Percentiles rank a stretch among this genome's conserved stretches.
phyloP scores from a whole-genome alignment of 2,888 invertebrate genomes.

The Ophion costatus region DNA sequence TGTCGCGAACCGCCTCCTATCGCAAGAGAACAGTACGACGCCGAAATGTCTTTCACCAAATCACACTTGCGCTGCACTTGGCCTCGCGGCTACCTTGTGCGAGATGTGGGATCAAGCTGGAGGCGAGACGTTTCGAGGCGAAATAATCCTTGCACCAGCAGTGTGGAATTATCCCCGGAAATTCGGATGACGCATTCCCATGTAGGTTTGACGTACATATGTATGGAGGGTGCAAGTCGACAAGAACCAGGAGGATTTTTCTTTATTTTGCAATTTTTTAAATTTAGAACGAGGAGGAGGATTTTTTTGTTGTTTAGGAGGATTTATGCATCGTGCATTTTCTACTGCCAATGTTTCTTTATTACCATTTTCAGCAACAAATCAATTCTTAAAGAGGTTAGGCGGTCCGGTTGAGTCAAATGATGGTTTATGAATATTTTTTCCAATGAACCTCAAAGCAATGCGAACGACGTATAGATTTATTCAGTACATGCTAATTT shows the following conservation, averaged over 20 bases:
- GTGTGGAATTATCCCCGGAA: neutral
- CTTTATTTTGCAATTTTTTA: neutral
- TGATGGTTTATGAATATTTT: too few species aligned
- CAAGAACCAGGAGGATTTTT: neutral
- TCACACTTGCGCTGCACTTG: constrained; percentile 9
- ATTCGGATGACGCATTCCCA: neutral
- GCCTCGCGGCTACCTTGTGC: neutral
- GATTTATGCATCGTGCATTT: neutral
- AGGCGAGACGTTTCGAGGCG: neutral
- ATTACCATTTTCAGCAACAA: neutral
- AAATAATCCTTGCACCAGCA: neutral
- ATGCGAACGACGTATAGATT: too few species aligned
- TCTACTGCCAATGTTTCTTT: neutral
- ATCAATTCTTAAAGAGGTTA: too few species aligned
- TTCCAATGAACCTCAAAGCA: too few species aligned
- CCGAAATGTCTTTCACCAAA: constrained; percentile 28
- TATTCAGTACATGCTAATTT: too few species aligned
- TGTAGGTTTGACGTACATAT: neutral
- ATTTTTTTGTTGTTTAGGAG: too few species aligned
- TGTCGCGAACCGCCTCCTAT: constrained; percentile 20
- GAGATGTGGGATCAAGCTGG: neutral
- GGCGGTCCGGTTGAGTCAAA: too few species aligned
- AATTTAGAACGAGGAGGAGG: too few species aligned
- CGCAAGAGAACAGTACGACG: neutral
- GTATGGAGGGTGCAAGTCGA: neutral